phyloP scores from a whole-genome alignment of 2,888 invertebrate genomes.

The Aspidapion aeneum region DNA sequence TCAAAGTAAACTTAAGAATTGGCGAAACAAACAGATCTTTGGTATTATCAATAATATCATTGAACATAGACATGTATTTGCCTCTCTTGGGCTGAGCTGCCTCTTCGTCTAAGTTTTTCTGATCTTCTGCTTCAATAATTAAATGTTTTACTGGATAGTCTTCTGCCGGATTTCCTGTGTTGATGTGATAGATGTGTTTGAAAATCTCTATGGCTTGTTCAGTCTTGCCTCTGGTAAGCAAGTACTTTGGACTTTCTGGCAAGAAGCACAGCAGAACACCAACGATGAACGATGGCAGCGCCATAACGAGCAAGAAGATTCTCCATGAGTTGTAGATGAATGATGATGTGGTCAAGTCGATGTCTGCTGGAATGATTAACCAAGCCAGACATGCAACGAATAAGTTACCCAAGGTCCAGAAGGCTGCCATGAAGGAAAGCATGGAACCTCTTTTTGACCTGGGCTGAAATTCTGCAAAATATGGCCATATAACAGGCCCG shows the following conservation, averaged over 20 bases:
- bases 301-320: constrained; percentile 84
- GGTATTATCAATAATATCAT: constrained; percentile 77
- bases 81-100: constrained; percentile 55
- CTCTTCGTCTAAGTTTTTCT: constrained; percentile 33
- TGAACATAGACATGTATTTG: constrained; percentile 69
- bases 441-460: constrained; percentile 86
- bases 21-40: constrained; percentile 77
- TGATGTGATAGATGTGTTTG: constrained; percentile 74
- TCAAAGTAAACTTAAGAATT: constrained; percentile 76
- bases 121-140: constrained; percentile 50
- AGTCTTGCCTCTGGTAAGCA: constrained; percentile 73
- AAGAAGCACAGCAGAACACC: constrained; percentile 76
- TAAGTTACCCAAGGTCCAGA: constrained; percentile 92
- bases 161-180: constrained; percentile 71
- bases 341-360: constrained; percentile 62
- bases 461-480: constrained; percentile 93
- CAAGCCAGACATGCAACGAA: constrained; percentile 84
- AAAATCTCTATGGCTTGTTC: constrained; percentile 81
- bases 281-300: constrained; percentile 84
- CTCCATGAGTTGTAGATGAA: constrained; percentile 91
- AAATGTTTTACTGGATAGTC: constrained; percentile 74
- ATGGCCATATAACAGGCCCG: constrained; percentile 93
- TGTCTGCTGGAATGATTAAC: constrained; percentile 71
- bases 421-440: constrained; percentile 92
- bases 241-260: constrained; percentile 90